Evolutionary conservation across 1,140 invertebrate genomes (phyloP).

Genomic region (Drosophila lini): DNA sequence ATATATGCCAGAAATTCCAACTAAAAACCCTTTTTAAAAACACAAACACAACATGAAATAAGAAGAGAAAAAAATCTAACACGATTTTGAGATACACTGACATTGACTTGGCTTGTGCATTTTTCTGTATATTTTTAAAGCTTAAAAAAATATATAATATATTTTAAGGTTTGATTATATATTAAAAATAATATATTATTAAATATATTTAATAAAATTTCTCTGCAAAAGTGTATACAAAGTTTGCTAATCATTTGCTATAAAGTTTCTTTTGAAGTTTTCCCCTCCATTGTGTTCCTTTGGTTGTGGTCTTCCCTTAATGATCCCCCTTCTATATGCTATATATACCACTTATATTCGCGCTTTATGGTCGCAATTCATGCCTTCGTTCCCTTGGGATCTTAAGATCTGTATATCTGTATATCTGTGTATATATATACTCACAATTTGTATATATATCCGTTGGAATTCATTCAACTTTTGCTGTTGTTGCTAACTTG

Average conservation of each 20-base stretch:
- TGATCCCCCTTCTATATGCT: conserved; percentile 32
- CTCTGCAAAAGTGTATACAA: conserved; percentile 11
- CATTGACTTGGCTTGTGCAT: background rate
- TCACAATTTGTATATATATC: background rate
- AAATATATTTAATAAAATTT: too few species aligned
- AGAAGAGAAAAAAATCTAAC: background rate
- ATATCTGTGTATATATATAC: background rate
- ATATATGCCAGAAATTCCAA: conserved; percentile 2
- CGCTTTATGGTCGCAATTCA: conserved; percentile 40
- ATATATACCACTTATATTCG: conserved; percentile 7
- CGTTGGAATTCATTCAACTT: conserved; percentile 76
- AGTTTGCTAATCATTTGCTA: background rate
- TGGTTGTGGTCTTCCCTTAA: conserved; percentile 23
- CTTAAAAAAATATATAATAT: too few species aligned
- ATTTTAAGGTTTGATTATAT: too few species aligned
- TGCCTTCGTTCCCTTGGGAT: conserved; percentile 24
- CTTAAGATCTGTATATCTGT: conserved; percentile 12
- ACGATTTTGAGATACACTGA: background rate
- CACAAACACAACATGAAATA: background rate
- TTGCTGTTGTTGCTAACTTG: conserved; percentile 41
- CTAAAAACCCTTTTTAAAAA: background rate
- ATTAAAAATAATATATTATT: too few species aligned
- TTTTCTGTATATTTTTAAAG: background rate
- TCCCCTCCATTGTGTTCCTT: conserved; percentile 32
- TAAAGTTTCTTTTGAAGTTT: conserved; percentile 17